Evolutionary conservation across 2,888 invertebrate species (phyloP).

Genomic region (Drosophila antonietae): DNA sequence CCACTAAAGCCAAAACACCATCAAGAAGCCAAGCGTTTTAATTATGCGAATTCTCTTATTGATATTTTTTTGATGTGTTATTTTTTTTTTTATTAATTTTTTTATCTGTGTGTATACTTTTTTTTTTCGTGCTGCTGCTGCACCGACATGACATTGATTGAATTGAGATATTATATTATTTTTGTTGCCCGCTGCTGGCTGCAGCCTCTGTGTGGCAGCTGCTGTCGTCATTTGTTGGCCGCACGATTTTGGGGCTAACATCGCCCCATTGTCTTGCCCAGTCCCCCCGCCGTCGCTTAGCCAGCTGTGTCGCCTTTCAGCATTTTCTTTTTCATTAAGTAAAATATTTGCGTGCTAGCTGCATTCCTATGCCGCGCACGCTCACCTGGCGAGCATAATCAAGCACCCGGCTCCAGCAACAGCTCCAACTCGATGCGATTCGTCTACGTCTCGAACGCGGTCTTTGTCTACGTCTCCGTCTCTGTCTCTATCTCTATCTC

Average conservation of each 20-base stretch:
- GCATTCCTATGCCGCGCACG: slow-evolving; percentile 71
- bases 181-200: slow-evolving; percentile 22
- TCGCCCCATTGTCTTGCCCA: slow-evolving; percentile 14
- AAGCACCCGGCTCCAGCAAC: slow-evolving; percentile 37
- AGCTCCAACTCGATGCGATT: slow-evolving; percentile 15
- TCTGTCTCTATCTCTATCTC: background rate
- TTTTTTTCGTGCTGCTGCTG: slow-evolving; percentile 8
- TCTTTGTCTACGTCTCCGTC: slow-evolving; percentile 19
- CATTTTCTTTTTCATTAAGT: slow-evolving; percentile 77
- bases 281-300: background rate
- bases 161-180: slow-evolving; percentile 20
- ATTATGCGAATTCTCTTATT: slow-evolving; percentile 52
- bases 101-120: background rate
- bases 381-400: slow-evolving; percentile 65
- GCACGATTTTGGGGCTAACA: slow-evolving; percentile 54
- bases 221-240: slow-evolving; percentile 58
- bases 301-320: slow-evolving; percentile 34
- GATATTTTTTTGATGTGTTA: slow-evolving; percentile 29
- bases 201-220: slow-evolving; percentile 32
- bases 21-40: slow-evolving; percentile 59
- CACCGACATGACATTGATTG: slow-evolving; percentile 39
- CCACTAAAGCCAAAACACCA: slow-evolving; percentile 30
- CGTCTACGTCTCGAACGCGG: slow-evolving; percentile 2
- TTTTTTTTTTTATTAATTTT: slow-evolving; percentile 16
- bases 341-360: slow-evolving; percentile 69